Evolutionary conservation across 2,113 vertebrate species (phyloP), one percentile per base, ranked within the genome.

Genomic region (Zeus faber): DNA sequence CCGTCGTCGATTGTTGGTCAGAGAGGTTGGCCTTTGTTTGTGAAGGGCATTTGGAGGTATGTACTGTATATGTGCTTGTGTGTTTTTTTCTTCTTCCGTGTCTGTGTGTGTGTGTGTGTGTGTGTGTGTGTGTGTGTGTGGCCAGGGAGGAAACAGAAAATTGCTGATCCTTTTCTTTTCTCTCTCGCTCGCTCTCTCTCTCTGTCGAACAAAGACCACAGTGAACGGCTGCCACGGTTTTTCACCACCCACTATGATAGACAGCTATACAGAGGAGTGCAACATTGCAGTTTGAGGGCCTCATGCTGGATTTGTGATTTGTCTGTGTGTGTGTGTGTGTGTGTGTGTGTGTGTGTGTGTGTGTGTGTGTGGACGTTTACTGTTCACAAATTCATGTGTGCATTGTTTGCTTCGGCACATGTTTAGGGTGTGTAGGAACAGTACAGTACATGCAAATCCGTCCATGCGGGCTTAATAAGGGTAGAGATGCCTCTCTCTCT

Each of bases 171-270:
- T n/a, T n/a, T n/a, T n/a, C n/a, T n/a, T n/a, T n/a, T n/a, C n/a
- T n/a, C n/a, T n/a, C n/a, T n/a, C n/a, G n/a, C n/a, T n/a, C n/a
- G n/a, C n/a, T n/a, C n/a, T n/a, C 65, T 72, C 59, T 73, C 72
- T 55, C 49, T 78, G 65, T 62, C 14, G 64, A 73, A 71, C 67
- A 63, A 67, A 62, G 65, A 75, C 72, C 67, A 74, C 67, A 74
- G 78, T 63, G 9, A n/a, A n/a, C n/a, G 67, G 54, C 76, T 75
- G 72, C 69, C 79, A n/a, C n/a, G 71, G 68, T 55, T 61, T 31
- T 49, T 53, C 63, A 61, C 80, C 83, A 80, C 83, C 76, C 80
- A 80, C 79, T 59, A 63, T 67, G 76, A 74, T 61, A 66, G 70
- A 51, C 45, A 70, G 51, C 73, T 58, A 49, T 76, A 6, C n/a